phyloP scores from a whole-genome alignment of 2,888 invertebrate genomes.

The Empis livida region DNA sequence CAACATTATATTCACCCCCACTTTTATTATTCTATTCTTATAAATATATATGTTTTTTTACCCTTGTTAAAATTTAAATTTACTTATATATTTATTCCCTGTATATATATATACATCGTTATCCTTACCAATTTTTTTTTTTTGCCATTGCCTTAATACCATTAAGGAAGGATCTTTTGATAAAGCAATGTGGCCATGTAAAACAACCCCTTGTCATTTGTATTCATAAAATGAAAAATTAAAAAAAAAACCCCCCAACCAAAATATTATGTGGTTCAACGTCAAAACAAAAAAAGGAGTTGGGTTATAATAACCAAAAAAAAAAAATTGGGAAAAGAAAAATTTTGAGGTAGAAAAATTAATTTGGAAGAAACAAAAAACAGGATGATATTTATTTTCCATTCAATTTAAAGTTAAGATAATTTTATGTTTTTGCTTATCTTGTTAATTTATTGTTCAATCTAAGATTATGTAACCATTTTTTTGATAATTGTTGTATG shows the following conservation, averaged over 20 bases:
- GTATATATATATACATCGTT: conserved; percentile 9
- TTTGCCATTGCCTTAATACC: not conserved
- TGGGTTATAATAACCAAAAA: not conserved
- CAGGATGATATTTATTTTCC: conserved; percentile 1
- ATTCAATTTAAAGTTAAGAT: no score
- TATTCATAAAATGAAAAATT: not conserved
- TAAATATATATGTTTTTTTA: no score
- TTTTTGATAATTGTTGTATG: no score
- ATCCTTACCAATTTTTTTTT: conserved; percentile 11
- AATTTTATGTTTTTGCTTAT: no score
- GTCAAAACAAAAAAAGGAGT: conserved; percentile 33
- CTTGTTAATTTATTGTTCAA: conserved; percentile 7
- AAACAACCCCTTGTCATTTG: conserved; percentile 9
- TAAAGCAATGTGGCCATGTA: conserved; percentile 8
- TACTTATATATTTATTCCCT: no score
- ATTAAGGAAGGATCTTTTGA: no score
- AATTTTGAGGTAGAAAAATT: conserved; percentile 9
- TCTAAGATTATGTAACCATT: no score
- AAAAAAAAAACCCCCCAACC: conserved; percentile 9
- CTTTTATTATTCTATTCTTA: no score
- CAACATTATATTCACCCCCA: conserved; percentile 13
- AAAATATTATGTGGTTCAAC: conserved; percentile 34
- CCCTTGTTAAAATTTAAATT: no score
- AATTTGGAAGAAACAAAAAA: conserved; percentile 11
- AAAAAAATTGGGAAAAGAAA: not conserved